These are phyloP conservation scores for Chinchilla lanigera DNA, from an alignment of 2,113 vertebrate genomes.

Conservation along the genomic window DNA sequence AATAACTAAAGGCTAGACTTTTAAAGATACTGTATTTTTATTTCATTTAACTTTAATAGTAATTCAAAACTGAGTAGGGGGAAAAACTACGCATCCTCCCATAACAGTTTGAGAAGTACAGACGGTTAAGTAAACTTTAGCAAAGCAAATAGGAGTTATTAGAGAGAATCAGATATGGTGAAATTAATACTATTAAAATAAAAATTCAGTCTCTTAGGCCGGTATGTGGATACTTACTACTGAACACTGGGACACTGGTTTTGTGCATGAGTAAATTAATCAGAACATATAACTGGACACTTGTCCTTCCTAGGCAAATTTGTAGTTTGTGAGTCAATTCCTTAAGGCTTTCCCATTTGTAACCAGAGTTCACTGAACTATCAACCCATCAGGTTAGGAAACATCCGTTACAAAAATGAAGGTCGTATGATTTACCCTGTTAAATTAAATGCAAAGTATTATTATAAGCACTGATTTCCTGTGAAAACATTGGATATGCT, in stretches of 20 bases:
- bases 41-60: constrained; percentile 36
- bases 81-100: neutral
- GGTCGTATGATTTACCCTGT: constrained; percentile 1
- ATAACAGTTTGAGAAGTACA: neutral
- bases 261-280: neutral
- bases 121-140: constrained; percentile 40
- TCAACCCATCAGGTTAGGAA: neutral
- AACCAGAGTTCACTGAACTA: neutral
- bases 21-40: neutral
- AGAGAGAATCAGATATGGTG: neutral
- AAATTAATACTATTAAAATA: neutral
- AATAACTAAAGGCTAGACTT: neutral
- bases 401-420: constrained; percentile 56
- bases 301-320: neutral
- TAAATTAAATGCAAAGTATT: constrained; percentile 63
- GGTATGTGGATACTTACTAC: neutral
- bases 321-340: constrained; percentile 20
- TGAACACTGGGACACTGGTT: neutral
- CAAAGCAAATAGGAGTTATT: neutral
- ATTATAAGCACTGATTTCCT: constrained; percentile 55
- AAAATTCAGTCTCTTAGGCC: neutral
- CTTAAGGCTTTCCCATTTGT: constrained; percentile 4
- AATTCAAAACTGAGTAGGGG: neutral
- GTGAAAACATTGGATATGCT: constrained; percentile 28
- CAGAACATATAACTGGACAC: neutral